phyloP scores from a whole-genome alignment of 2,113 vertebrate species.

The Corythornis madagascariensis region DNA sequence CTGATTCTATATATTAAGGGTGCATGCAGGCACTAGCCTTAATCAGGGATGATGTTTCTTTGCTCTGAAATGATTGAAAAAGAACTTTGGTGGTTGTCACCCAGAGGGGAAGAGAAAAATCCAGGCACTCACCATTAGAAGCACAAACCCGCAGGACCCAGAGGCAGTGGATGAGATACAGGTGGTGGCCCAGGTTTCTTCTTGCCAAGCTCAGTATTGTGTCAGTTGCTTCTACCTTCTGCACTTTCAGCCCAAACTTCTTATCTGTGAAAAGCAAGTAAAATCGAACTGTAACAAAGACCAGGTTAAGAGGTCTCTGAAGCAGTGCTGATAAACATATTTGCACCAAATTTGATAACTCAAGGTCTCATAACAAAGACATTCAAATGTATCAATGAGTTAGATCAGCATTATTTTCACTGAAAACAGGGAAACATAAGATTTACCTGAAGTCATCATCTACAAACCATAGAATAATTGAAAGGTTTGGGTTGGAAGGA shows the following conservation, averaged over 20 bases:
- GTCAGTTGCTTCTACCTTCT: slow-evolving; percentile 84
- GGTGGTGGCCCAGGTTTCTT: slow-evolving; percentile 75
- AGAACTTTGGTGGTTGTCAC: neutral
- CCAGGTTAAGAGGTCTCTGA: neutral
- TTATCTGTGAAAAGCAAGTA: slow-evolving; percentile 74
- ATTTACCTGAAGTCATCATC: neutral
- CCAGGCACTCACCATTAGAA: slow-evolving; percentile 76
- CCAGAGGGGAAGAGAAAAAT: neutral
- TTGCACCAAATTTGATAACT: neutral
- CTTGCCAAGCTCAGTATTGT: slow-evolving; percentile 81
- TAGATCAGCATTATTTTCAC: neutral
- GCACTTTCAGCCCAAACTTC: slow-evolving; percentile 87
- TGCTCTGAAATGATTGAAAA: neutral
- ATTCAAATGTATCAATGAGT: neutral
- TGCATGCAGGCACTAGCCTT: neutral
- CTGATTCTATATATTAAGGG: neutral
- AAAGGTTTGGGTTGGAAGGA: neutral
- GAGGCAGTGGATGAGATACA: slow-evolving; percentile 84
- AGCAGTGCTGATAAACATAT: neutral
- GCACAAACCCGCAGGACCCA: slow-evolving; percentile 85
- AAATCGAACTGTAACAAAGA: neutral
- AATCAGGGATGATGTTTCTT: neutral
- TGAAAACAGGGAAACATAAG: neutral
- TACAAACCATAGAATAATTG: neutral
- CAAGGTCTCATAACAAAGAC: neutral